Base-by-base conservation (phyloP, 2,888 invertebrate species). In the Crepidodera aurea region DNA sequence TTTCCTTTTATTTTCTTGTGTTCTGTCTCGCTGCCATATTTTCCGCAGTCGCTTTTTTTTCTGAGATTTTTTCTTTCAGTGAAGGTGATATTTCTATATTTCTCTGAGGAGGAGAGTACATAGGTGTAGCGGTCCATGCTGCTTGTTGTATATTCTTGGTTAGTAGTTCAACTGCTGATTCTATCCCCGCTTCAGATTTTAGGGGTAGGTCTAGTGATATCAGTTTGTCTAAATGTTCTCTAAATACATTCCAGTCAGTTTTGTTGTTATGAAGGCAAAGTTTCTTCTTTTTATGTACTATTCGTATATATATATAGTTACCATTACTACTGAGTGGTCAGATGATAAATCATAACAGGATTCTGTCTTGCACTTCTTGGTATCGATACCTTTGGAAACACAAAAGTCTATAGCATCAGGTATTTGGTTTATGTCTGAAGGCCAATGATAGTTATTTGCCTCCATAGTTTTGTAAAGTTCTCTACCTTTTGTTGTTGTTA, bases 341-440 rank as follows among this genome's bases (percentile, higher is more conserved):
- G 57, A 57, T 29, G 16, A 34, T 18, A 55, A 55, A 25, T 44
- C 44, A 37, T 42, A 44, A 29, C 27, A 44, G 12, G 42, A 44
- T 55, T 55, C 13, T 22, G 55, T 18, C 25, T 19, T 55, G 40
- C 40, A 55, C 13, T 44, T 55, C n/a, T 39, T 55, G 25, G 53
- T 40, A 60, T 44, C 44, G 44, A 46, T 60, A 18, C 48, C 46
- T 55, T 46, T 55, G 16, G 54, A 34, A 12, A 55, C 39, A 37
- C 51, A 42, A 29, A 60, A 53, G 37, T 60, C 44, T 44, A 44
- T n/a, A n/a, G n/a, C n/a, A n/a, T n/a, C n/a, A n/a, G n/a, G n/a
- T n/a, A n/a, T n/a, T n/a, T 44, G 65, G 22, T 61, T 64, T 15
- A 29, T 18, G 51, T 71, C 69, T 22, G 66, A 58, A 6, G 69